A percentile compares a stretch with the other conserved stretches of the same genome.
Conservation (phyloP, 1,140 invertebrate species). For the Leptopilina clavipes region DNA sequence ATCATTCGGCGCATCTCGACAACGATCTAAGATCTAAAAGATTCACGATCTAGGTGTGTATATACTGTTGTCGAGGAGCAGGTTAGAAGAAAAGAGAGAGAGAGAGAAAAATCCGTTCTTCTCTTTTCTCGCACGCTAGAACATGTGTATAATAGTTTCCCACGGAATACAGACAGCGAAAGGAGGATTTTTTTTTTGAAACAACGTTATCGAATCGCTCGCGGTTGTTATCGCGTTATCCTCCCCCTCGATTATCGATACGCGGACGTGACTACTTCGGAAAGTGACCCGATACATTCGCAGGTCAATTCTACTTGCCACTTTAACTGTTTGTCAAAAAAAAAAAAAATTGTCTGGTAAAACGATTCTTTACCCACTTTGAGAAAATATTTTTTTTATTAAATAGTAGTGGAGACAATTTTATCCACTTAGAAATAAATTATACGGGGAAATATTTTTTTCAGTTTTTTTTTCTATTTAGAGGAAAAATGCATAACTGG, state of each 20-base stretch:
- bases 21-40: constrained; percentile 34
- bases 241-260: constrained; percentile 57
- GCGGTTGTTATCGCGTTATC: constrained; percentile 51
- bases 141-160: constrained; percentile 41
- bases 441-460: too few relatives aligned
- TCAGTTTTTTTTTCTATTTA: too few relatives aligned
- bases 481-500: too few relatives aligned
- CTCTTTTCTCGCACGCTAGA: constrained; percentile 41
- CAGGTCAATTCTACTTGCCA: constrained; percentile 5
- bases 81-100: constrained; percentile 23
- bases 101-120: constrained; percentile 41
- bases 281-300: constrained; percentile 51
- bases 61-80: neutral
- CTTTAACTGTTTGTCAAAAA: neutral
- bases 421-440: too few relatives aligned
- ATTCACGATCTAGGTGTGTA: constrained; percentile 37
- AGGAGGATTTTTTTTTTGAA: neutral
- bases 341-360: too few relatives aligned
- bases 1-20: constrained; percentile 29
- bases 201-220: constrained; percentile 38
- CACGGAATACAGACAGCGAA: constrained; percentile 40
- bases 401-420: too few relatives aligned
- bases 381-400: too few relatives aligned
- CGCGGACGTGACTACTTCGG: constrained; percentile 56
- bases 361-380: too few relatives aligned